Base-by-base conservation (phyloP, 2,113 vertebrate species). In the Beaufortia kweichowensis region DNA sequence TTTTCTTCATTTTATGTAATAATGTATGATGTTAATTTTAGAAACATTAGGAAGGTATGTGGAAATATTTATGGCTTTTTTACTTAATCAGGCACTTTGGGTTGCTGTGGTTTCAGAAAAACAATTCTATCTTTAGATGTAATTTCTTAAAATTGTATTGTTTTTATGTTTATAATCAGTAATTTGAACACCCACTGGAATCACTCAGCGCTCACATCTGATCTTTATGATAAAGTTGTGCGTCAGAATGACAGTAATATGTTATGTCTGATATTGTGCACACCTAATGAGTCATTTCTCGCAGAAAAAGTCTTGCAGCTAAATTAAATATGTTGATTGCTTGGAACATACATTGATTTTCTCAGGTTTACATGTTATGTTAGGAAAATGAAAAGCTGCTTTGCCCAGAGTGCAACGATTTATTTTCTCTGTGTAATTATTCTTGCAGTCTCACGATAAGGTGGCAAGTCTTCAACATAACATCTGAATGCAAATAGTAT, bases 381-480 rank as follows among this genome's bases (percentile, higher is more conserved):
- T 1, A 41, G 6, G 46, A 67, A 15, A 69, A 2, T 67, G 26
- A 48, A 68, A 8, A 55, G 28, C 7, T 28, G 29, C 3, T 67
- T 67, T 67, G 26, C 17, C 12, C 43, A 67, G 31, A 9, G 43
- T 67, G 9, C 10, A 53, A 33, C n/a, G 9, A 55, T 35, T 28
- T 33, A 33, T 69, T 55, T 6, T 9, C 21, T 69, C n/a, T 0
- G 23, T 8, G 11, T 35, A 35, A 33, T 69, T 55, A 56, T 17
- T 53, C 53, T 23, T 10, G 48, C n/a, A 35, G 48, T 55, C 65
- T 31, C 65, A 50, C 55, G 65, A 48, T 29, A 26, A 68, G 43
- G 26, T 4, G 15, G n/a, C 28, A n/a, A 15, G 1, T 5, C 66
- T 21, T 53, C 66, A 33, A 14, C 46, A 8, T 1, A 14, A 3